Base-by-base conservation (phyloP, 2,888 invertebrate species). In the Unio delphinus region DNA sequence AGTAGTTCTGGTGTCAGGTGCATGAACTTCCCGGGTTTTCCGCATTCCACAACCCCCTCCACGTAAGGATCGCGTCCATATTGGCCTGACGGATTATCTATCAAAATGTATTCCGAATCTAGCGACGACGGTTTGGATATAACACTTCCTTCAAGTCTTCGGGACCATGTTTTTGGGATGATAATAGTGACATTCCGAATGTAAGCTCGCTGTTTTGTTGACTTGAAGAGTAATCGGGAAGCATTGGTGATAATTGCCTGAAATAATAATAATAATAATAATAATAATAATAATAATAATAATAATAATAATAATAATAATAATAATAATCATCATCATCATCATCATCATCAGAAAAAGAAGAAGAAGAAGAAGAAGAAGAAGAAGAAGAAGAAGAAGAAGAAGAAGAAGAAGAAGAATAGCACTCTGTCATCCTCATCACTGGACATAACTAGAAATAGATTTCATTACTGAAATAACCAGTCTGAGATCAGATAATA, bases 131-230 rank as follows among this genome's bases (percentile, higher is more conserved):
- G 45, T 15, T 45, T 45, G 11, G 45, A 45, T 45, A 45, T 45
- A 2, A 45, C 0, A 45, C 15, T 11, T 45, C 45, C 45, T 45
- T 45, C 15, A 45, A 45, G 45, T 11, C 90, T 88, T 78, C 92
- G 91, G 26, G 91, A 91, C 93, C 93, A 94, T 56, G 91, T 90
- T 61, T 91, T 86, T 8, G 93, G 93, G 72, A 93, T 90, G 70
- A 93, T 89, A 64, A 94, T 92, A 70, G 92, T 92, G 72, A 93
- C 91, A 61, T 92, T 91, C 70, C 92, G 91, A 82, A 93, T 91
- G 61, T 78, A 84, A 7, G 80, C 69, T 54, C 78, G 79, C 55
- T 83, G 84, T 90, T 92, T 92, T 65, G 93, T 91, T 23, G 93
- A 92, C 72, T 90, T 90, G 84, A 92, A 92, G 60, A 93, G 90